These are phyloP conservation scores for Halisarca cf. caerulea DNA, from an alignment of 37 sponge, comb jelly and placozoan genomes.

Conservation along the genomic window DNA sequence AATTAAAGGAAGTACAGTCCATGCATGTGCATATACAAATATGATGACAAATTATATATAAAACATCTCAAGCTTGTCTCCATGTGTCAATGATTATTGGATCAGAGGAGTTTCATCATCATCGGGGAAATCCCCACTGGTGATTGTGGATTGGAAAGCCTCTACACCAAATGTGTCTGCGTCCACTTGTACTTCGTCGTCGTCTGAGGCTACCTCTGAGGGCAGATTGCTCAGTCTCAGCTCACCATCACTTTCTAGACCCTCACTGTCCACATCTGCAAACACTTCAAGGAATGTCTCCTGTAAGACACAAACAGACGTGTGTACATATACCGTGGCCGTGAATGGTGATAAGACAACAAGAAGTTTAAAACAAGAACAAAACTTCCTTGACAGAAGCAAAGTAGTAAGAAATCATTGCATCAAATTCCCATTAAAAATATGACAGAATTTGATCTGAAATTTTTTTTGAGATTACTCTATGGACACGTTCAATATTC, in stretches of 20 bases:
- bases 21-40: no score
- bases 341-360: background rate
- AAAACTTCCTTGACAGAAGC: background rate
- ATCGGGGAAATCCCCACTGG: constrained; percentile 5
- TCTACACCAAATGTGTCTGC: constrained; percentile 18
- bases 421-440: background rate
- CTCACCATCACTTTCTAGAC: constrained; percentile 9
- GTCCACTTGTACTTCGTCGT: constrained; percentile 3
- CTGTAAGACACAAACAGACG: background rate
- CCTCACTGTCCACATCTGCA: constrained; percentile 29
- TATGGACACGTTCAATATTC: no score
- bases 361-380: background rate
- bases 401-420: background rate
- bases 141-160: constrained; percentile 25
- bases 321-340: background rate
- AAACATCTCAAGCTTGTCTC: no score
- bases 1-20: no score
- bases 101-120: constrained; percentile 8
- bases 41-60: no score
- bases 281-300: constrained; percentile 14
- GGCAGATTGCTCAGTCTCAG: background rate
- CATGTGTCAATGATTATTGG: background rate
- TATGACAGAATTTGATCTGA: background rate
- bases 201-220: constrained; percentile 10
- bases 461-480: no score